Percentiles rank a stretch among this genome's conserved stretches.
These are phyloP conservation scores for Gavia stellata DNA, from an alignment of 2,113 vertebrate species.

Conservation along the genomic window DNA sequence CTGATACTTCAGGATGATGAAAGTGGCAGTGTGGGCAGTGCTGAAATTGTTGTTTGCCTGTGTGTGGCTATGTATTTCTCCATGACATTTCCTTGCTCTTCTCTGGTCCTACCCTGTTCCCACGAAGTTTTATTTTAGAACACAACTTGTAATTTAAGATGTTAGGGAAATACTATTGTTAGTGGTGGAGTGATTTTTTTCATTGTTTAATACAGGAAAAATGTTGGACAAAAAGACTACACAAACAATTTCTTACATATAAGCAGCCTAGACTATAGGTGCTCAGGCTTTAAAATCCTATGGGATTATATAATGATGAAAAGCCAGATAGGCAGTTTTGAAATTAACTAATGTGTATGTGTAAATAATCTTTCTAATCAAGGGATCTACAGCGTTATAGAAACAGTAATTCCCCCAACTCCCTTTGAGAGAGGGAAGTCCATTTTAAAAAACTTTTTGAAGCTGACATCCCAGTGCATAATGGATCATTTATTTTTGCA, in stretches of 20 bases:
- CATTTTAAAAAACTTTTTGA: background rate
- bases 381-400: background rate
- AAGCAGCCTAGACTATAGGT: background rate
- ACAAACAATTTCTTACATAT: background rate
- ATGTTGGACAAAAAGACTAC: background rate
- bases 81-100: background rate
- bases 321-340: background rate
- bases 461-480: background rate
- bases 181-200: background rate
- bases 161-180: background rate
- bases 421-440: background rate
- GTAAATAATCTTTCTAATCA: background rate
- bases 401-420: background rate
- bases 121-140: background rate
- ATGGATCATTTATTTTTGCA: background rate
- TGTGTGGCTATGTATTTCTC: background rate
- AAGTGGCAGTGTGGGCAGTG: background rate
- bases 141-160: background rate
- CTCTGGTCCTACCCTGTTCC: background rate
- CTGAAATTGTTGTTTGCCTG: background rate
- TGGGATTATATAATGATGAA: background rate
- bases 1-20: background rate
- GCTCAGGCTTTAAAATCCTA: background rate
- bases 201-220: background rate
- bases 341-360: background rate